A percentile compares a stretch with the other conserved stretches of the same genome.
phyloP scores from a whole-genome alignment of 2,797 vertebrate species.

The Poeciliopsis infans region DNA sequence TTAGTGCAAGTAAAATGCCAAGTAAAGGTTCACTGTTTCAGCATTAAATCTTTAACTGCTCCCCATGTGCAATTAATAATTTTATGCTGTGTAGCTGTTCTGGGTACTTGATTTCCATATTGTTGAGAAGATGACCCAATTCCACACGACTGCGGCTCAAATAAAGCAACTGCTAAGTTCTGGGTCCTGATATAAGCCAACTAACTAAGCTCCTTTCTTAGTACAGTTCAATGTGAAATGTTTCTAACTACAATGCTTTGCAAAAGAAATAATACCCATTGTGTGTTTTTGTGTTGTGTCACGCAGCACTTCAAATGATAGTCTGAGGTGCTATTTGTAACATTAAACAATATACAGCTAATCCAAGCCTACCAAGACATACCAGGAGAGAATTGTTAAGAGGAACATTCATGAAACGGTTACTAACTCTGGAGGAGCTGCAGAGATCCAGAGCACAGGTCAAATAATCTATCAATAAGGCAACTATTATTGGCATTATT shows the following conservation, averaged over 20 bases:
- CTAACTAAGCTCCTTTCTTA: not conserved
- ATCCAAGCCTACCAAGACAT: not conserved
- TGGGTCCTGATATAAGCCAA: not conserved
- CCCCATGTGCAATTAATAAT: slow-evolving; percentile 18
- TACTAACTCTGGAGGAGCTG: not conserved
- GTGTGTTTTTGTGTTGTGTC: not conserved
- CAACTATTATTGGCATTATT: not conserved
- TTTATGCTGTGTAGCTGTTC: slow-evolving; percentile 25
- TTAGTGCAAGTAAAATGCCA: slow-evolving; percentile 11
- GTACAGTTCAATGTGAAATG: not conserved
- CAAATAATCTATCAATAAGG: not conserved
- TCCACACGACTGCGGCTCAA: slow-evolving; percentile 20
- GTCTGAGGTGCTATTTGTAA: not conserved
- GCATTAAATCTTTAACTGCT: slow-evolving; percentile 39
- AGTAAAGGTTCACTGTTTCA: slow-evolving; percentile 24
- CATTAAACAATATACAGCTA: not conserved
- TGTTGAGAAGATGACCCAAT: slow-evolving; percentile 44
- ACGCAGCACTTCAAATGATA: not conserved
- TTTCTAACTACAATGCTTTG: not conserved
- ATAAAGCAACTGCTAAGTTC: not conserved
- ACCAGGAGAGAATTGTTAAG: not conserved
- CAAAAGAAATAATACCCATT: not conserved
- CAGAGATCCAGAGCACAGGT: not conserved
- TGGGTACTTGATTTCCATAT: slow-evolving; percentile 25
- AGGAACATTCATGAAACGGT: not conserved